A percentile compares a stretch with the other conserved stretches of the same genome.
These are phyloP conservation scores for Drosophila kepulauana DNA, from an alignment of 1,140 invertebrate genomes.

Conservation along the genomic window DNA sequence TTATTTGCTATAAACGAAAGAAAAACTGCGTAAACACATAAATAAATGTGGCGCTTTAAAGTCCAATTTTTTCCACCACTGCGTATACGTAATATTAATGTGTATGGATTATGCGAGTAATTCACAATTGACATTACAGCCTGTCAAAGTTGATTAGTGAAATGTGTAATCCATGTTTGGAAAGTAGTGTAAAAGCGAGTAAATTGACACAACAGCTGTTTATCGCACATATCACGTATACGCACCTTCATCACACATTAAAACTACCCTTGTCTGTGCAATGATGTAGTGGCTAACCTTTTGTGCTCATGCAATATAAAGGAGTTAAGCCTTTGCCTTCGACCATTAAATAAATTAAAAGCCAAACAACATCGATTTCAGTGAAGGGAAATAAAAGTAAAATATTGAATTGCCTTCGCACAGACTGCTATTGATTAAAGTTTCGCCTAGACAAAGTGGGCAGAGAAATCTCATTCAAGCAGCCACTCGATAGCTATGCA, in stretches of 20 bases:
- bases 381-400: conserved; percentile 8
- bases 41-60: not conserved
- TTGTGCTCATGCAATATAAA: conserved; percentile 43
- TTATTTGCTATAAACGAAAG: not conserved
- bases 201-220: conserved; percentile 1
- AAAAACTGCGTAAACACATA: not conserved
- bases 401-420: conserved; percentile 24
- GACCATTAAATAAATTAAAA: conserved; percentile 59
- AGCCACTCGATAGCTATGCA: conserved; percentile 41
- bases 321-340: conserved; percentile 29
- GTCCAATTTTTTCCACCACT: not conserved
- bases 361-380: conserved; percentile 50
- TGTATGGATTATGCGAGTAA: not conserved
- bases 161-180: not conserved
- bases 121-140: not conserved
- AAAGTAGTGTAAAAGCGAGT: not conserved
- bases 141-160: not conserved
- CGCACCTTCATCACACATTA: not conserved
- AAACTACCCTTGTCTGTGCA: conserved; percentile 20
- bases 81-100: not conserved
- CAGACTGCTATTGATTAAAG: conserved; percentile 46
- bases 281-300: conserved; percentile 46
- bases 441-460: conserved; percentile 59
- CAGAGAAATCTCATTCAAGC: conserved; percentile 28
- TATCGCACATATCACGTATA: conserved; percentile 6